Evolutionary conservation across 2,888 invertebrate species (phyloP).

Genomic region (Cyrtodaria siliqua): DNA sequence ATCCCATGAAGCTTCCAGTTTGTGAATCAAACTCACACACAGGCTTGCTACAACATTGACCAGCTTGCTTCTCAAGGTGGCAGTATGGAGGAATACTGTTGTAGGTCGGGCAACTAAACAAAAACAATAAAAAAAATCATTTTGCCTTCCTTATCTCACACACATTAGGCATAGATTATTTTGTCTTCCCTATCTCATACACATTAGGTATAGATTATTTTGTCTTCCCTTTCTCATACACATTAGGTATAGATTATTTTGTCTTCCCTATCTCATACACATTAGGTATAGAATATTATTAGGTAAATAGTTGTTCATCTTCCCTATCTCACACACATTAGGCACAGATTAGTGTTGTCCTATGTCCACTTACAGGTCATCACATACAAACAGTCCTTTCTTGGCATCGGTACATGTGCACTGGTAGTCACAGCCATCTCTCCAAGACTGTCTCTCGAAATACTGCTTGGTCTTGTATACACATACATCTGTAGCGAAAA

Average conservation of each 20-base stretch:
- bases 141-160: too few species aligned
- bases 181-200: too few species aligned
- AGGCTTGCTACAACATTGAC: conserved; percentile 74
- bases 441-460: conserved; percentile 76
- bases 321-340: too few species aligned
- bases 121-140: not conserved
- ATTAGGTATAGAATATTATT: too few species aligned
- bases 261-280: too few species aligned
- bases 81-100: conserved; percentile 74
- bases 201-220: too few species aligned
- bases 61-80: conserved; percentile 66
- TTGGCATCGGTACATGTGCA: conserved; percentile 68
- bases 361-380: conserved; percentile 70
- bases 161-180: too few species aligned
- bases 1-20: conserved; percentile 73
- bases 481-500: conserved; percentile 73
- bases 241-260: too few species aligned
- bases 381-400: conserved; percentile 66
- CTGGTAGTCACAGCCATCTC: conserved; percentile 74
- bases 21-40: conserved; percentile 77
- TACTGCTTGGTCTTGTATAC: conserved; percentile 74
- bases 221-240: too few species aligned
- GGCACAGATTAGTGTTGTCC: too few species aligned
- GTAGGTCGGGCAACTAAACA: conserved; percentile 69
- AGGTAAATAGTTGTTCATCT: too few species aligned